Base-by-base conservation (phyloP, 2,888 invertebrate species). In the Slavum lentiscoides region DNA sequence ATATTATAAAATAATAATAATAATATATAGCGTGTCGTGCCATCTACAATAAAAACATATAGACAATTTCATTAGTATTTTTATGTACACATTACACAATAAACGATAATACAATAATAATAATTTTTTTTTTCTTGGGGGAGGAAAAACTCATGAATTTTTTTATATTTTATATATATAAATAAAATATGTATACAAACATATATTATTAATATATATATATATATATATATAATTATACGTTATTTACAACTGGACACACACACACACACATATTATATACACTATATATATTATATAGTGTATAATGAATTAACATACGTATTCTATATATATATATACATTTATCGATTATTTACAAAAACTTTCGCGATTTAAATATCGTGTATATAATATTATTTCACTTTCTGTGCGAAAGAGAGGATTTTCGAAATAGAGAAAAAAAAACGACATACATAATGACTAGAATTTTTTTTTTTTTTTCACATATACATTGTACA, bases 1-100 rank as follows among this genome's bases (percentile, higher is more conserved):
- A 62, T 62, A 53, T 30, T 68, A 68, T 7, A 23, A 53, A 68
- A 53, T 53, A 49, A 69, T 69, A 69, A 21, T 68, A 68, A 69
- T 69, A 69, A 69, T 69, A 64, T 37, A 70, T 39, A 74, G 53
- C 37, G 62, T 53, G 17, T 66, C 61, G 49, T 30, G 30, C 53
- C 68, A 17, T n/a, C 69, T 55, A 55, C 17, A 77, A 76, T 69
- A 69, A 77, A 61, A 49, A 69, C 68, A 77, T 49, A 49, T 30
- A 30, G 1, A 30, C 4, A 30, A 49, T 77, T 68, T 53, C 64
- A 68, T 69, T 77, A 77, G 61, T 77, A 49, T 77, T 77, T 55
- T 55, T 19, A 19, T 55, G 17, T 69, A 53, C 67, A 75, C 68
- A 68, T 77, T 77, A 59, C 68, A 49, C 43, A 43, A 75, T 23